Conservation (phyloP, 2,888 invertebrate species). For the Pemphredon lugubris region DNA sequence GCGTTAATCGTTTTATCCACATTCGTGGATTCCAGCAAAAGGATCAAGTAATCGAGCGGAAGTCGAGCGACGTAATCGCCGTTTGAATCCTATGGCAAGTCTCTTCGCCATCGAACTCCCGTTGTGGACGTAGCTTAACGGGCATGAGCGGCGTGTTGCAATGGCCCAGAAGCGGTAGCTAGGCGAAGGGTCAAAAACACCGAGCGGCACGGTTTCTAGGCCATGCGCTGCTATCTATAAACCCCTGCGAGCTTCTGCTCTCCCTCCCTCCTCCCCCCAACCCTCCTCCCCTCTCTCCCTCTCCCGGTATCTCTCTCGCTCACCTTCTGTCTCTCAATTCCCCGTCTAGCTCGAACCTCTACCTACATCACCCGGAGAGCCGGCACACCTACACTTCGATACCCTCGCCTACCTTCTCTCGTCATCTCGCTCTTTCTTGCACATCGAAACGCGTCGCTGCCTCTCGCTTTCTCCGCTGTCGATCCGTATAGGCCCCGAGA, state of each 20-base stretch:
- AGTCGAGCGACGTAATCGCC: too few relatives aligned
- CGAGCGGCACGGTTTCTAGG: constrained; percentile 80
- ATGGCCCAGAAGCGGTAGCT: constrained; percentile 81
- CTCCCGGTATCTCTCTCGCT: too few relatives aligned
- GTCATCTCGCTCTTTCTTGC: constrained; percentile 10
- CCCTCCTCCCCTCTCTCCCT: constrained; percentile 30
- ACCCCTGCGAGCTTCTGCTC: constrained; percentile 75
- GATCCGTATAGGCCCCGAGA: constrained; percentile 31
- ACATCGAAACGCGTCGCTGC: neutral
- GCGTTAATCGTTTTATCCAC: too few relatives aligned
- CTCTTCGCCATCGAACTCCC: too few relatives aligned
- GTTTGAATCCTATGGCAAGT: too few relatives aligned
- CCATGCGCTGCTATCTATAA: constrained; percentile 81
- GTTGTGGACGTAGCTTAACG: constrained; percentile 63
- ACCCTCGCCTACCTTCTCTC: constrained; percentile 19
- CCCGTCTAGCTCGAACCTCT: constrained; percentile 50
- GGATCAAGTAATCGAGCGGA: too few relatives aligned
- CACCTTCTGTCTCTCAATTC: constrained; percentile 39
- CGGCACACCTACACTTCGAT: constrained; percentile 50
- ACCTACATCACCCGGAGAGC: constrained; percentile 62
- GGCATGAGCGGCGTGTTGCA: constrained; percentile 74
- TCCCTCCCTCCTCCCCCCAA: constrained; percentile 42
- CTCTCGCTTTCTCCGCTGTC: constrained; percentile 40
- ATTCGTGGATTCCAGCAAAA: too few relatives aligned
- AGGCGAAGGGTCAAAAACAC: constrained; percentile 81